These are phyloP conservation scores for Antheraea assamensis DNA, from an alignment of 2,888 invertebrate species.

Conservation along the genomic window DNA sequence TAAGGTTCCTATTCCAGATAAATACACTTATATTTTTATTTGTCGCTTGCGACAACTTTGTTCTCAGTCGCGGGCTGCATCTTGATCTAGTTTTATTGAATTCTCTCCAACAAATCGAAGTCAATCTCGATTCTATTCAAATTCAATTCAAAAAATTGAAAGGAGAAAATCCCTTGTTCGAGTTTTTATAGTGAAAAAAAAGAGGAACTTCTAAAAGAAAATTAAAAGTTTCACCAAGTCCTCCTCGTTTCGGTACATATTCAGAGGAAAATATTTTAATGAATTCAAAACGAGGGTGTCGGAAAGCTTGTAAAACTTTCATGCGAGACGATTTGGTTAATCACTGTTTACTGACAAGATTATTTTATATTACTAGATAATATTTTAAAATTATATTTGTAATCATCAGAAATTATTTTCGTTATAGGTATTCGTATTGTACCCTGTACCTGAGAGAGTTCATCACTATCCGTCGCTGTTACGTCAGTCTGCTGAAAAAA, in stretches of 20 bases:
- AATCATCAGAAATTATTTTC: too few species aligned
- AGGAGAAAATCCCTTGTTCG: neutral
- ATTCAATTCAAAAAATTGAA: neutral
- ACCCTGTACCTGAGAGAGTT: too few species aligned
- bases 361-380: neutral
- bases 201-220: neutral
- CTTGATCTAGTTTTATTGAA: neutral
- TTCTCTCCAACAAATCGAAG: neutral
- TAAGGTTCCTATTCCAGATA: neutral
- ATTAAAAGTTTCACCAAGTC: neutral
- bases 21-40: neutral
- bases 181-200: neutral
- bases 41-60: neutral
- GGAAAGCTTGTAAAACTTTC: neutral
- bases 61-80: neutral
- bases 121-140: neutral
- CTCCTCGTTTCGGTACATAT: neutral
- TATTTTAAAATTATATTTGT: too few species aligned
- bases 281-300: slow-evolving; percentile 1
- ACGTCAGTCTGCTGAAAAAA: too few species aligned
- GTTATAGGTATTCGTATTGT: too few species aligned
- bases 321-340: neutral
- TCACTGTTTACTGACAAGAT: neutral
- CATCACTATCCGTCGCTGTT: too few species aligned
- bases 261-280: slow-evolving; percentile 5